A percentile compares a stretch with the other conserved stretches of the same genome.
These are phyloP conservation scores for Esox niger DNA, from an alignment of 2,113 vertebrate genomes.

Conservation along the genomic window DNA sequence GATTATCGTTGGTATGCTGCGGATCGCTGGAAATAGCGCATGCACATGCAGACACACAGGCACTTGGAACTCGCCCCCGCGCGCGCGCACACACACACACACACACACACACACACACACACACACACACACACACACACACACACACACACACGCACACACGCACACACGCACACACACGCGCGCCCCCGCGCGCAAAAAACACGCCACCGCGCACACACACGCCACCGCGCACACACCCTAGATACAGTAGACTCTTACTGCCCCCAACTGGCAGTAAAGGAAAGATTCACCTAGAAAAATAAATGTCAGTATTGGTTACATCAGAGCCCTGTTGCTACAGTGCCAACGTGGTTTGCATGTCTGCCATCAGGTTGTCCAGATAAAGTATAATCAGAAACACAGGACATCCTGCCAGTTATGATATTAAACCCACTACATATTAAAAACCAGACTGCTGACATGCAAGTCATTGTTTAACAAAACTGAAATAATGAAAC, in stretches of 20 bases:
- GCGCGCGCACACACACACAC: neutral
- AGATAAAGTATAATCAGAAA: neutral
- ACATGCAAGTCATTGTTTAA: no score
- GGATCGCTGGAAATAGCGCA: neutral
- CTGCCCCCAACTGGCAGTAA: slow-evolving; percentile 68
- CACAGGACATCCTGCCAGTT: no score
- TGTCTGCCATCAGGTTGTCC: no score
- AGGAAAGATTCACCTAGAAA: slow-evolving; percentile 44
- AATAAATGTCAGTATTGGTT: no score
- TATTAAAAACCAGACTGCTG: no score
- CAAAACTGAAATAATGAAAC: no score
- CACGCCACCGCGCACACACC: neutral
- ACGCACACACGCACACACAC: no score
- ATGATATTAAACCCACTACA: no score
- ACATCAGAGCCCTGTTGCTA: no score
- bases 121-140: slow-evolving; percentile 4
- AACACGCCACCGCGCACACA: no score
- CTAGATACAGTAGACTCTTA: slow-evolving; percentile 56
- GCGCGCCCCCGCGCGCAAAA: neutral
- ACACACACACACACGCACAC: slow-evolving; percentile 17
- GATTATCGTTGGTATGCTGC: slow-evolving; percentile 49
- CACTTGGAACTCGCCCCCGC: neutral
- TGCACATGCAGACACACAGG: neutral
- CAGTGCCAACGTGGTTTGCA: no score
- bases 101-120: neutral